Percentiles rank a stretch among this genome's conserved stretches.
These are phyloP conservation scores for Mizuhopecten yessoensis DNA, from an alignment of 1,140 invertebrate genomes.

Conservation along the genomic window DNA sequence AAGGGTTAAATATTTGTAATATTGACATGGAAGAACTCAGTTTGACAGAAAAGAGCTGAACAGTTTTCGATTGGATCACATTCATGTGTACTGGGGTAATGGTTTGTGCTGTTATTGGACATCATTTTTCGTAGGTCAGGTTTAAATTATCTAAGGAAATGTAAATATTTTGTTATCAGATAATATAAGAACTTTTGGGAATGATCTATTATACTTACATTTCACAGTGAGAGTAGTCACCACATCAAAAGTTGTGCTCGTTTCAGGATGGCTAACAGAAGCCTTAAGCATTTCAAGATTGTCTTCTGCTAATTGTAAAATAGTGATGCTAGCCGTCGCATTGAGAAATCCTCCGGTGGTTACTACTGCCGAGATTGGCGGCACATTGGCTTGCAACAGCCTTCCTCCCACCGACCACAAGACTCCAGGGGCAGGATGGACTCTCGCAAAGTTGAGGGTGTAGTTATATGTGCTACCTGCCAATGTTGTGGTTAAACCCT, in stretches of 20 bases:
- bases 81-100: too few relatives aligned
- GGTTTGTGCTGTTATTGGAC: too few relatives aligned
- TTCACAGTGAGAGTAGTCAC: neutral
- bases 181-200: too few relatives aligned
- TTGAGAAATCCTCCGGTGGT: neutral
- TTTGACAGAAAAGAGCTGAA: too few relatives aligned
- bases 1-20: too few relatives aligned
- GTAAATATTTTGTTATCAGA: too few relatives aligned
- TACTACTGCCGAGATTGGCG: neutral
- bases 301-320: neutral
- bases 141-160: too few relatives aligned
- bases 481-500: neutral
- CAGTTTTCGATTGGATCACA: too few relatives aligned
- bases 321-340: neutral
- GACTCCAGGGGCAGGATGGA: neutral
- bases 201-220: neutral
- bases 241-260: neutral
- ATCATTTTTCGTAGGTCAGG: too few relatives aligned
- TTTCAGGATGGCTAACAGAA: neutral
- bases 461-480: neutral
- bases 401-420: neutral
- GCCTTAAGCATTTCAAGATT: neutral
- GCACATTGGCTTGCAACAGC: neutral
- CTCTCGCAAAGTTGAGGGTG: neutral
- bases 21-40: too few relatives aligned